These are phyloP conservation scores for Ciconia maguari DNA, from an alignment of 2,113 vertebrate genomes.

Conservation along the genomic window DNA sequence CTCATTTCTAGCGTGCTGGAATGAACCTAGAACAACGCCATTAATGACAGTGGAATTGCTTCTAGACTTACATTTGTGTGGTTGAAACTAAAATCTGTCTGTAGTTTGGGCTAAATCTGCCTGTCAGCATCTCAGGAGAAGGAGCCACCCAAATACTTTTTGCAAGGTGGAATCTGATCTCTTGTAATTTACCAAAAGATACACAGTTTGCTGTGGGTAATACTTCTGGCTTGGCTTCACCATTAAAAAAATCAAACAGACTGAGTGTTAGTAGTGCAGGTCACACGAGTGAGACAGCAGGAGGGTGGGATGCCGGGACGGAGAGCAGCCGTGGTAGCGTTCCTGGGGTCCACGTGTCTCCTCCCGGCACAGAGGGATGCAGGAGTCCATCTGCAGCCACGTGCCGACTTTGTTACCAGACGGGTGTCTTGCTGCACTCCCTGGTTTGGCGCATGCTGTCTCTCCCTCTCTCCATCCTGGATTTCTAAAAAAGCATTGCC, in stretches of 20 bases:
- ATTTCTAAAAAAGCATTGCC: background rate
- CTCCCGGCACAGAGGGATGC: background rate
- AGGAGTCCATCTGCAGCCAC: background rate
- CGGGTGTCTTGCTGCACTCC: rapidly evolving
- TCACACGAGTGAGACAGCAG: background rate
- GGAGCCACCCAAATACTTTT: background rate
- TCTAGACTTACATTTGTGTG: background rate
- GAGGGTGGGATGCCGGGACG: background rate
- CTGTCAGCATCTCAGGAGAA: background rate
- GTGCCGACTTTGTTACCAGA: background rate
- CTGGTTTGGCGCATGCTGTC: background rate
- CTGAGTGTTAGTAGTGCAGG: background rate
- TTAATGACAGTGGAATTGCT: background rate
- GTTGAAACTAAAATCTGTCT: background rate
- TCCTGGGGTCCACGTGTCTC: background rate
- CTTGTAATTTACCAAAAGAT: background rate
- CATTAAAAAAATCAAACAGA: background rate
- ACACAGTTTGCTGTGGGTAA: background rate
- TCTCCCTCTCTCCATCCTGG: background rate
- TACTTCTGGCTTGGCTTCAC: background rate
- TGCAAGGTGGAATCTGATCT: background rate
- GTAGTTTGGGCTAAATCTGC: background rate
- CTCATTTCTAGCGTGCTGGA: background rate
- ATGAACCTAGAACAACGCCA: background rate
- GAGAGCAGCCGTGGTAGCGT: background rate